Evolutionary conservation across 2,113 vertebrate genomes (phyloP).

Genomic region (Eptesicus fuscus): DNA sequence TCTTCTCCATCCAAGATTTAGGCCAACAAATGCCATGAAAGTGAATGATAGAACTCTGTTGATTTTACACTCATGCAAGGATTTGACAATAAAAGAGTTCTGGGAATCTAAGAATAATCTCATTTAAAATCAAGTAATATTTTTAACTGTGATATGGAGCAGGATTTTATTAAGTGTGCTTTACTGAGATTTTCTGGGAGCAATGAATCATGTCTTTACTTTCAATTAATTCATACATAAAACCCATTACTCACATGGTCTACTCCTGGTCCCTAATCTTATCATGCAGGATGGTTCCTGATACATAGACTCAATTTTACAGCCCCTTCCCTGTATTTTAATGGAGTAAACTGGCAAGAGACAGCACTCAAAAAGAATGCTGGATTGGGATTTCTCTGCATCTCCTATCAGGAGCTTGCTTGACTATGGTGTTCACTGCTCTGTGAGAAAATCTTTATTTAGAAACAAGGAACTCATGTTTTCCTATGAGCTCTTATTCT

Average conservation of each 20-base stretch:
- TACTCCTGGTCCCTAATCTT: background rate
- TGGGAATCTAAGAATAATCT: background rate
- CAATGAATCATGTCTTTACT: background rate
- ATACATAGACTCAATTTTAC: background rate
- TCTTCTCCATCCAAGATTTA: background rate
- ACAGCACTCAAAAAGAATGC: constrained; percentile 5
- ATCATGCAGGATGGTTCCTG: background rate
- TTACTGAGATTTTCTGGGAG: background rate
- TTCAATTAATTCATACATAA: background rate
- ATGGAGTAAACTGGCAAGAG: background rate
- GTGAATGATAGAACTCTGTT: background rate
- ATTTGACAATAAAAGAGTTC: background rate
- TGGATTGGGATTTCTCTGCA: constrained; percentile 2
- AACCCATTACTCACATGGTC: background rate
- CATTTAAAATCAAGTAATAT: background rate
- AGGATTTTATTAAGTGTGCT: constrained; percentile 5
- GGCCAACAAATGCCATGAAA: background rate
- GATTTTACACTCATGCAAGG: background rate
- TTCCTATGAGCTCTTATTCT: constrained; percentile 20
- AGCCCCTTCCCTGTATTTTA: background rate
- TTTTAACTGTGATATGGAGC: background rate
- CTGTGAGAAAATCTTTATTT: constrained; percentile 39
- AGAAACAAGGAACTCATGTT: background rate
- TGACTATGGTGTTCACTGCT: background rate
- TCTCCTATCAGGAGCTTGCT: background rate